These are phyloP conservation scores for Avahi laniger DNA, from an alignment of 2,797 vertebrate genomes.

Conservation along the genomic window DNA sequence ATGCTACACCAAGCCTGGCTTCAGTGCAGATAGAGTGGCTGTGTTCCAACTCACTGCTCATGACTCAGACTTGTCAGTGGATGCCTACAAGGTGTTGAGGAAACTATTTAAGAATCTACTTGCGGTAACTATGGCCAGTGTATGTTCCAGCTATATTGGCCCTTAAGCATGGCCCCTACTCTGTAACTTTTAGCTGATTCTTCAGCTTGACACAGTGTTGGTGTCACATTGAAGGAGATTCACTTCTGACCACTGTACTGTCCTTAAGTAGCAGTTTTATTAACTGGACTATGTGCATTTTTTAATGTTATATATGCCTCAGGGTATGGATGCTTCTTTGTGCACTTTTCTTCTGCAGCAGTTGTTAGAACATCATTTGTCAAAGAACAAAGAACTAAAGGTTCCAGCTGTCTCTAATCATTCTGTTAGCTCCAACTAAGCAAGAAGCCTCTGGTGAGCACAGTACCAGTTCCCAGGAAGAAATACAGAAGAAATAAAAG, in stretches of 20 bases:
- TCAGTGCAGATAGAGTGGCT: conserved; percentile 5
- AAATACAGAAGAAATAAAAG: neutral
- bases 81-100: conserved; percentile 29
- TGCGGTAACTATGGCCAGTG: neutral
- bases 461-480: neutral
- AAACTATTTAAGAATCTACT: conserved; percentile 46
- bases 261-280: neutral
- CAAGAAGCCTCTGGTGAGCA: neutral
- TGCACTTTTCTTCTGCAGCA: neutral
- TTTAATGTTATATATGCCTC: conserved; percentile 31
- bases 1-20: neutral
- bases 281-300: neutral
- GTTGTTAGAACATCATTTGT: neutral
- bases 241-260: neutral
- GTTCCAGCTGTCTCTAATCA: neutral
- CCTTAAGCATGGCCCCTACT: neutral
- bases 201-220: neutral
- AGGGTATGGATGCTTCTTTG: neutral
- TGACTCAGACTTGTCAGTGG: conserved; percentile 1
- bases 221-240: neutral
- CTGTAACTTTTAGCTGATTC: neutral
- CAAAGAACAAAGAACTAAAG: conserved; percentile 8
- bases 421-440: conserved; percentile 11
- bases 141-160: neutral
- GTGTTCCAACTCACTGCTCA: neutral